phyloP scores from a whole-genome alignment of 2,888 invertebrate species.

The Colletes collaris region DNA sequence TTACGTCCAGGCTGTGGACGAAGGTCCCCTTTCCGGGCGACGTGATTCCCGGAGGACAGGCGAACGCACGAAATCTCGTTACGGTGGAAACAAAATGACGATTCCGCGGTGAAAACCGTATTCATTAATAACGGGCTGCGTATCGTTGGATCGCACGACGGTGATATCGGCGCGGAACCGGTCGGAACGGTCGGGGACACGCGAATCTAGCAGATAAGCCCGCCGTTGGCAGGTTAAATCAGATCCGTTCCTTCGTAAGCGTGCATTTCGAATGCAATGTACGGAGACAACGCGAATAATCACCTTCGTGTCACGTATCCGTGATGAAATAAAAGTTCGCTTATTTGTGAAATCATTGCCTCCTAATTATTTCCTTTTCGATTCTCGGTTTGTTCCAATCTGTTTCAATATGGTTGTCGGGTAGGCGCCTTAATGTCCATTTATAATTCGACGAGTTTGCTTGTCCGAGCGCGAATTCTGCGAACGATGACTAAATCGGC shows the following conservation, averaged over 20 bases:
- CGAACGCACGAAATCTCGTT: slow-evolving; percentile 56
- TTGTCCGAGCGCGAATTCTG: neutral
- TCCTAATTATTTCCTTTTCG: no score
- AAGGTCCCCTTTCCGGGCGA: neutral
- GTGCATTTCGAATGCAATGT: slow-evolving; percentile 57
- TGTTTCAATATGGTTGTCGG: no score
- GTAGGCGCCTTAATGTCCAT: no score
- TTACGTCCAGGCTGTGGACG: no score
- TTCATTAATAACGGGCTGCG: slow-evolving; percentile 67
- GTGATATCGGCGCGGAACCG: slow-evolving; percentile 65
- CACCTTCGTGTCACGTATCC: slow-evolving; percentile 52
- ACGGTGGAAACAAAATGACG: slow-evolving; percentile 56
- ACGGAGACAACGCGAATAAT: slow-evolving; percentile 60
- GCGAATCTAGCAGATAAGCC: slow-evolving; percentile 67
- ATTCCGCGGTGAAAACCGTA: slow-evolving; percentile 64
- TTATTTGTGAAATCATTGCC: no score
- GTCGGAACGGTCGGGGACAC: slow-evolving; percentile 61
- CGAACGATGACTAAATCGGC: slow-evolving; percentile 28
- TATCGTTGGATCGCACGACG: slow-evolving; percentile 66
- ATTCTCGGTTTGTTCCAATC: no score
- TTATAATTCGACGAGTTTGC: neutral
- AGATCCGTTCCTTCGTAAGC: slow-evolving; percentile 49
- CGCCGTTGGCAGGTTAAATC: slow-evolving; percentile 61
- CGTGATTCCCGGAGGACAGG: slow-evolving; percentile 5
- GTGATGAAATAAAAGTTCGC: no score